A percentile compares a stretch with the other conserved stretches of the same genome.
phyloP scores from a whole-genome alignment of 2,888 invertebrate genomes.

The Folsomia manolachei region DNA sequence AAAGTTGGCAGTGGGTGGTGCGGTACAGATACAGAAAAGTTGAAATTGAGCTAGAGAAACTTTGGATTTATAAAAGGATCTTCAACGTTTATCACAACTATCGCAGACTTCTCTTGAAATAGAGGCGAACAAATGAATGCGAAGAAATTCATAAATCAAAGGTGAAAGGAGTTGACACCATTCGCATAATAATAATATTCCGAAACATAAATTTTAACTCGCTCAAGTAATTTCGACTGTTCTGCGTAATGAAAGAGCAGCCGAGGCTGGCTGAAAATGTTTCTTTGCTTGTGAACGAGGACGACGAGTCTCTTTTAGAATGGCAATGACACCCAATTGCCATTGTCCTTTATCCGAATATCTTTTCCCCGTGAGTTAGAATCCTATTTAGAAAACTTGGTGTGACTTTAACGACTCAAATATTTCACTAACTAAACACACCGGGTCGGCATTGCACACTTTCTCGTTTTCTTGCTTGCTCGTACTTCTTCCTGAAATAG shows the following conservation, averaged over 20 bases:
- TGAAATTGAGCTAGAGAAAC: not conserved
- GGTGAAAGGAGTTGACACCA: slow-evolving; percentile 43
- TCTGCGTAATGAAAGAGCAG: slow-evolving; percentile 16
- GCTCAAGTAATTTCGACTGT: slow-evolving; percentile 16
- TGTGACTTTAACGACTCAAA: slow-evolving; percentile 48
- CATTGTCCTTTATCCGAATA: not conserved
- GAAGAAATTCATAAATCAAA: slow-evolving; percentile 47
- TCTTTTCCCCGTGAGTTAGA: slow-evolving; percentile 11
- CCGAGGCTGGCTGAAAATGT: not conserved
- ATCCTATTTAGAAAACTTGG: slow-evolving; percentile 29
- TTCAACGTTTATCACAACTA: slow-evolving; percentile 5
- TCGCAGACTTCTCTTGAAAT: slow-evolving; percentile 26
- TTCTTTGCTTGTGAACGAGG: not conserved
- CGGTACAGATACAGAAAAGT: slow-evolving; percentile 1
- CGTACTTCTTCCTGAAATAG: too few species aligned
- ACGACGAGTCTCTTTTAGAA: slow-evolving; percentile 2
- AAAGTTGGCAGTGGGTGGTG: not conserved
- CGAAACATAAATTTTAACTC: slow-evolving; percentile 44
- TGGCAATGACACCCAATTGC: slow-evolving; percentile 6
- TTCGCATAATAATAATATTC: slow-evolving; percentile 42
- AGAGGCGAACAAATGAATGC: slow-evolving; percentile 45
- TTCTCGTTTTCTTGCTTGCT: too few species aligned
- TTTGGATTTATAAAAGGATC: not conserved
- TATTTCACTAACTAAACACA: slow-evolving; percentile 34
- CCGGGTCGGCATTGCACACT: not conserved